A percentile compares a stretch with the other conserved stretches of the same genome.
phyloP scores from a whole-genome alignment of 53 echinoderm and acorn worm genomes.

The Temnopleurus reevesii region DNA sequence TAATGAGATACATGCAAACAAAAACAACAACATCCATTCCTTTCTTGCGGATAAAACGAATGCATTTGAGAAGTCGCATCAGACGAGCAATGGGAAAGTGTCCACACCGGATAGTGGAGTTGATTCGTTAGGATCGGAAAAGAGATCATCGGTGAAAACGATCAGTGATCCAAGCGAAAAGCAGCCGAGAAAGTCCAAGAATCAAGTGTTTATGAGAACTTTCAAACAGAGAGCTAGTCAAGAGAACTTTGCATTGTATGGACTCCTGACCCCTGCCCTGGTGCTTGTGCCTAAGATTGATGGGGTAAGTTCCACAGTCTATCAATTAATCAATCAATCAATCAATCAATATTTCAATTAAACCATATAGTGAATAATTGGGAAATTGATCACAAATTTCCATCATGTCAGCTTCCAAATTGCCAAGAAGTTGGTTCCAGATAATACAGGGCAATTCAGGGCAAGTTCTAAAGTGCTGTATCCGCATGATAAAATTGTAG shows the following conservation, averaged over 20 bases:
- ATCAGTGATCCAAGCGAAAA: conserved; percentile 20
- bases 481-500: too few relatives aligned
- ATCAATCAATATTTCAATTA: too few relatives aligned
- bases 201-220: conserved; percentile 66
- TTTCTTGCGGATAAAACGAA: not conserved
- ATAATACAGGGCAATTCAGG: too few relatives aligned
- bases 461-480: too few relatives aligned
- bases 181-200: conserved; percentile 12
- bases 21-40: conserved; percentile 52
- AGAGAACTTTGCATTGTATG: conserved; percentile 96
- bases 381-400: too few relatives aligned
- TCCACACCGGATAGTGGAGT: conserved; percentile 69
- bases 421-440: too few relatives aligned
- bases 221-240: conserved; percentile 87
- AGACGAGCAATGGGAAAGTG: conserved; percentile 50
- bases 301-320: conserved; percentile 98
- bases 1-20: not conserved
- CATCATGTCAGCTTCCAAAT: too few relatives aligned
- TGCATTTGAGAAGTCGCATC: conserved; percentile 14
- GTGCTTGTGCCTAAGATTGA: conserved; percentile 91
- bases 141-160: conserved; percentile 35
- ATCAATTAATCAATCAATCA: too few relatives aligned
- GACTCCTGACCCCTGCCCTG: conserved; percentile 88
- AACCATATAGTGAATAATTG: too few relatives aligned
- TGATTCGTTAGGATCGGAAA: conserved; percentile 49